Evolutionary conservation across 2,113 vertebrate genomes (phyloP), one percentile per base, ranked within the genome.

Genomic region (Oostethus manadensis): DNA sequence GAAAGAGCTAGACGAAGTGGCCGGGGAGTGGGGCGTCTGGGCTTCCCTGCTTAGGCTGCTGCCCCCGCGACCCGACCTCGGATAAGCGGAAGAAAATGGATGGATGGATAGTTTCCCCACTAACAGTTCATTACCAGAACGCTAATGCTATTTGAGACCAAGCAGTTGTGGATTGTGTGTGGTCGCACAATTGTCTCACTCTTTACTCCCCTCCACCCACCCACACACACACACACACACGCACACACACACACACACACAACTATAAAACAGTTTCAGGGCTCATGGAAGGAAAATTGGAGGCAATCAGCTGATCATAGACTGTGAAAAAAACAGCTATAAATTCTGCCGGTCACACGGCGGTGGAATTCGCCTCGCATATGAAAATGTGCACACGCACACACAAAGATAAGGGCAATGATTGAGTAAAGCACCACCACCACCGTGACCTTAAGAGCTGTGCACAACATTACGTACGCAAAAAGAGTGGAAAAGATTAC

Each of bases 281-380:
- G 7, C 68, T 57, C 58, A 17, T 51, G 60, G 58, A 67, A 68
- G 65, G 64, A 51, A 75, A 74, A 73, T 70, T 40, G 53, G 38
- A 68, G 59, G 57, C 20, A 62, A 81, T 82, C 84, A 83, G 81
- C 76, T 86, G 86, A 86, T 73, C 64, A 21, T 57, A 79, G 76
- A 78, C 68, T 76, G 71, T 71, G 77, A 74, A 66, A 72, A n/a
- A 80, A 76, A 77, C 80, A 72, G 38, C 55, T 63, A 76, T 73
- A 72, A 76, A 66, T 58, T 35, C 58, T 60, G 56, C 53, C 29
- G 15, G 70, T 88, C 84, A 86, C 80, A 87, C 82, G 84, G 70
- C 51, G 55, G 46, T 71, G 65, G 76, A 85, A 79, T 81, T 62
- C 53, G 53, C 65, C 48, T 33, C 54, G 61, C 17, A 56, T 18